phyloP scores from a whole-genome alignment of 2,113 vertebrate genomes.

The Ariopsis seemanni region DNA sequence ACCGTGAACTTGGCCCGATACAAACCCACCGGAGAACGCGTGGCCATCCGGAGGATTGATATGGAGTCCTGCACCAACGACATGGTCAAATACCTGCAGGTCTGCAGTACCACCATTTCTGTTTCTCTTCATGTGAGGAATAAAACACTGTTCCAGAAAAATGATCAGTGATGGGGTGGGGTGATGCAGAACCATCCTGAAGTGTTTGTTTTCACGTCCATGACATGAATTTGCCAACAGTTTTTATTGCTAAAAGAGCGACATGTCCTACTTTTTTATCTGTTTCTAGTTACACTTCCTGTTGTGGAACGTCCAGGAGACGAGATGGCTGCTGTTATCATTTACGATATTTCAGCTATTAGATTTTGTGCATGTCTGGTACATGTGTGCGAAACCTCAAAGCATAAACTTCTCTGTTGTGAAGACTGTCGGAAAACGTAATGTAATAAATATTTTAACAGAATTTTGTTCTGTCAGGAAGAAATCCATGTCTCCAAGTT shows the following conservation, averaged over 20 bases:
- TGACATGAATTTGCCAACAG: background rate
- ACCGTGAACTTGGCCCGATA: constrained; percentile 90
- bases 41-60: constrained; percentile 89
- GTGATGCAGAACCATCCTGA: background rate
- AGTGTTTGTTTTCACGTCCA: background rate
- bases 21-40: constrained; percentile 84
- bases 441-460: background rate
- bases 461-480: constrained; percentile 64
- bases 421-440: background rate
- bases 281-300: background rate
- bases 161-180: too few relatives aligned
- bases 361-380: background rate
- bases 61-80: constrained; percentile 95
- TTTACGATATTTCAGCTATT: background rate
- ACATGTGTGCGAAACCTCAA: background rate
- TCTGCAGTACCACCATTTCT: constrained; percentile 55
- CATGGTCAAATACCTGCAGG: constrained; percentile 95
- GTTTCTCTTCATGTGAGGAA: background rate
- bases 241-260: background rate
- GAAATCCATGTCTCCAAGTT: constrained; percentile 95
- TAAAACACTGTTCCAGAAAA: background rate
- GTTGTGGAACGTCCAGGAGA: background rate
- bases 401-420: background rate
- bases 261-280: background rate
- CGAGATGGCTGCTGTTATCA: background rate